Evolutionary conservation across 2,888 invertebrate species (phyloP), one percentile per base, ranked within the genome.

Genomic region (Epirrhoe tristata): DNA sequence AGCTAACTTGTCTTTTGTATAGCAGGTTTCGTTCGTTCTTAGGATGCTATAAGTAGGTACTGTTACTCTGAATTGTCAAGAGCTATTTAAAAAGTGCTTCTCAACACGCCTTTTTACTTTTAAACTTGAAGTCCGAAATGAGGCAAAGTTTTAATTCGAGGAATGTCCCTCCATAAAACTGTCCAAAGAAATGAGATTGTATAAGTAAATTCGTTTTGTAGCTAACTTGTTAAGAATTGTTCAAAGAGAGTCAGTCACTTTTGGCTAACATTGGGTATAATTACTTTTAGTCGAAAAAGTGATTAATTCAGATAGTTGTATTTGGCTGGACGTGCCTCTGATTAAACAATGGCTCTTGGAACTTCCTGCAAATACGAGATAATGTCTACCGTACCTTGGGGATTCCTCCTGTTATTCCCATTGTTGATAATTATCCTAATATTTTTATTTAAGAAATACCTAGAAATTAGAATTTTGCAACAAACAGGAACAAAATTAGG

Each of bases 121-220:
- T 17, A 36, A 51, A 50, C 39, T 12, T 14, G 12, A 46, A 56
- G 56, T 50, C 61, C 46, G 52, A 62, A 73, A 66, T 43, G 58
- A 62, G 65, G 61, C 39, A 60, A 70, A 67, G 63, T 70, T 70
- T 70, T 70, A 65, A 71, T 70, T 70, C 60, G 51, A 63, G 51
- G 56, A 53, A 63, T 62, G 56, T 60, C 54, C 51, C 36, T 67
- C 61, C 60, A 71, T 62, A 67, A 67, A 74, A 73, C 63, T 68
- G 67, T 59, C 63, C 52, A 62, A 64, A 67, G 56, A 60, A 64
- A 62, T 57, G 52, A 70, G 74, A 71, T 75, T 63, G 72, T 58
- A 62, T 65, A 66, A n/a, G n/a, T n/a, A n/a, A 76, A 77, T 77
- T 75, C 70, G 70, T 77, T 51, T 24, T 50, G 39, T 58, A 71